A percentile compares a stretch with the other conserved stretches of the same genome.
These are phyloP conservation scores for Polylopha cassiicola DNA, from an alignment of 2,888 invertebrate genomes.

Conservation along the genomic window DNA sequence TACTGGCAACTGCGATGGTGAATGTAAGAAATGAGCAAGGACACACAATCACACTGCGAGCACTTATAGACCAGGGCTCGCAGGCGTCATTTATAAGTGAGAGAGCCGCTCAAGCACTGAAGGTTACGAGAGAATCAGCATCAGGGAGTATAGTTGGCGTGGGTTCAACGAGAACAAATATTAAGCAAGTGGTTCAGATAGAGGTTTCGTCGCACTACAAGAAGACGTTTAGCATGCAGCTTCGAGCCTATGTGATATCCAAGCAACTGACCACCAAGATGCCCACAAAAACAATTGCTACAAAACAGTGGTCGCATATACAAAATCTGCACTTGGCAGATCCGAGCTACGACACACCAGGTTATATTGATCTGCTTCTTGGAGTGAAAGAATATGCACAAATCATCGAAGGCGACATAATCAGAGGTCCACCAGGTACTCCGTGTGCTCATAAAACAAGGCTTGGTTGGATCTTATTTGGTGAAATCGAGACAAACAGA, in stretches of 20 bases:
- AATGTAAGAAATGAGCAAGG: neutral
- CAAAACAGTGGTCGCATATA: conserved; percentile 3
- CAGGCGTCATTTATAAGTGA: conserved; percentile 3
- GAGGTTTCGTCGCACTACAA: conserved; percentile 6
- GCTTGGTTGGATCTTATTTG: conserved; percentile 1
- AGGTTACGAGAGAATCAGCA: neutral
- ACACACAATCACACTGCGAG: conserved; percentile 2
- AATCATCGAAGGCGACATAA: neutral
- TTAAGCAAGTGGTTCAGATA: conserved; percentile 12
- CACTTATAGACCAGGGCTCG: conserved; percentile 1
- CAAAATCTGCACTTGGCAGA: neutral
- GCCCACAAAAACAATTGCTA: conserved; percentile 2
- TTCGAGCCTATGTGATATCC: conserved; percentile 4
- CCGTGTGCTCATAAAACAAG: conserved; percentile 1
- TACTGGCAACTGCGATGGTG: conserved; percentile 5
- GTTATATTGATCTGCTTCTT: neutral
- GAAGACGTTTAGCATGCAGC: neutral
- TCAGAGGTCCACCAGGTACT: neutral
- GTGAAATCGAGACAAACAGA: neutral
- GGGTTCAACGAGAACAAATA: conserved; percentile 10
- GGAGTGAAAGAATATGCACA: neutral
- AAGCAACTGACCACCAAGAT: conserved; percentile 13
- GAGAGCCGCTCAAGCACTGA: conserved; percentile 2
- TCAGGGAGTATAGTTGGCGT: conserved; percentile 9
- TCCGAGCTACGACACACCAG: neutral